A percentile compares a stretch with the other conserved stretches of the same genome.
Conservation (phyloP, 2,113 vertebrate species). For the Struthio camelus region DNA sequence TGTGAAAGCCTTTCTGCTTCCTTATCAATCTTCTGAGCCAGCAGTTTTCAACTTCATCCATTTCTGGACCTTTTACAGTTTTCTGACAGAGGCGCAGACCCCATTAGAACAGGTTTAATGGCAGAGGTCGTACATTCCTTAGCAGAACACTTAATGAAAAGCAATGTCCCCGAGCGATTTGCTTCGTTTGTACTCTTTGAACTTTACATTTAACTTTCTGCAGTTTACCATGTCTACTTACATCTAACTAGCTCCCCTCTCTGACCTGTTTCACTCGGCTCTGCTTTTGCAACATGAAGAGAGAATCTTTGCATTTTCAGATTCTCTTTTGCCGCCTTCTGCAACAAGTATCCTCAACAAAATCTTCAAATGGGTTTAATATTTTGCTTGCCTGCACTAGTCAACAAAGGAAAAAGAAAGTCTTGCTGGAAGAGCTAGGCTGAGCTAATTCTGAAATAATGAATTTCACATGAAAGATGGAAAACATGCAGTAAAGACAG, state of each 20-base stretch:
- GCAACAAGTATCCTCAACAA: background rate
- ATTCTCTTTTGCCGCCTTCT: background rate
- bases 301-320: background rate
- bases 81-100: background rate
- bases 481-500: background rate
- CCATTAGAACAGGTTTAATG: background rate
- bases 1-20: background rate
- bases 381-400: background rate
- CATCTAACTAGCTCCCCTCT: background rate
- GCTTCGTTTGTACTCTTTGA: background rate
- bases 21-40: background rate
- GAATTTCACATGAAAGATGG: background rate
- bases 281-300: background rate
- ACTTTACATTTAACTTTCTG: background rate
- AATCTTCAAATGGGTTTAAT: background rate
- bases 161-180: background rate
- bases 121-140: background rate
- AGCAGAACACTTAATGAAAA: background rate
- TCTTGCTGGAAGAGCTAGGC: background rate
- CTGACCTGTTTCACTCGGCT: background rate
- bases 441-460: background rate
- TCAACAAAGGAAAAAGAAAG: background rate
- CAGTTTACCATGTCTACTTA: background rate
- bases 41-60: background rate
- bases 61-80: background rate